phyloP scores from a whole-genome alignment of 2,888 invertebrate species.

The Brachypalpus laphriformis region DNA sequence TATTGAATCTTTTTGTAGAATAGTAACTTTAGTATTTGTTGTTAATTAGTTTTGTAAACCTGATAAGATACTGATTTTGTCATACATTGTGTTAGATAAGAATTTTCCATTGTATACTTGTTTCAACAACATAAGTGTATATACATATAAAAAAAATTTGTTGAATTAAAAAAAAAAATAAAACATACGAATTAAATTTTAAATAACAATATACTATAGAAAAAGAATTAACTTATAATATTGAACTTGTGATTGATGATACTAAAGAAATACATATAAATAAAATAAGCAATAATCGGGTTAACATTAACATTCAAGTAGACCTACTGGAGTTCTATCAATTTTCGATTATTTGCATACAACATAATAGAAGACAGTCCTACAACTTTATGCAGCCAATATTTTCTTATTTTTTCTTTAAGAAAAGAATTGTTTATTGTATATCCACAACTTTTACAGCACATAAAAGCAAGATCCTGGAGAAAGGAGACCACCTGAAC shows the following conservation, averaged over 20 bases:
- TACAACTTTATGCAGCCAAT: too few species aligned
- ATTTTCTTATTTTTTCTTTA: too few species aligned
- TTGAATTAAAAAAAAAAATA: slow-evolving; percentile 27
- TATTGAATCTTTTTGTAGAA: not conserved
- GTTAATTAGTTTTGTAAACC: slow-evolving; percentile 53
- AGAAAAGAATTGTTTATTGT: too few species aligned
- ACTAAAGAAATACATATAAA: not conserved
- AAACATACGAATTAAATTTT: slow-evolving; percentile 30
- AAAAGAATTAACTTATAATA: not conserved
- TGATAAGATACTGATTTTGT: slow-evolving; percentile 15
- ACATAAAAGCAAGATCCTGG: too few species aligned
- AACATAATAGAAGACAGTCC: too few species aligned
- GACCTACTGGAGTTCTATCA: not conserved
- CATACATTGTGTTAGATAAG: slow-evolving; percentile 17
- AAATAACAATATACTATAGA: not conserved
- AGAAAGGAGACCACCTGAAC: too few species aligned
- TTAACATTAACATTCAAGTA: not conserved
- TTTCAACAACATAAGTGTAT: slow-evolving; percentile 23
- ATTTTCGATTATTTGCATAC: too few species aligned
- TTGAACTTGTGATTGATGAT: slow-evolving; percentile 4
- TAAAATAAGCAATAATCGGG: not conserved
- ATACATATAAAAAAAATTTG: slow-evolving; percentile 36
- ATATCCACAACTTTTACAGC: too few species aligned
- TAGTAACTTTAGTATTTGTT: slow-evolving; percentile 33
- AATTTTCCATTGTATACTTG: slow-evolving; percentile 34